A percentile compares a stretch with the other conserved stretches of the same genome.
Conservation (phyloP, 2,888 invertebrate genomes). For the Horisme vitalbata region DNA sequence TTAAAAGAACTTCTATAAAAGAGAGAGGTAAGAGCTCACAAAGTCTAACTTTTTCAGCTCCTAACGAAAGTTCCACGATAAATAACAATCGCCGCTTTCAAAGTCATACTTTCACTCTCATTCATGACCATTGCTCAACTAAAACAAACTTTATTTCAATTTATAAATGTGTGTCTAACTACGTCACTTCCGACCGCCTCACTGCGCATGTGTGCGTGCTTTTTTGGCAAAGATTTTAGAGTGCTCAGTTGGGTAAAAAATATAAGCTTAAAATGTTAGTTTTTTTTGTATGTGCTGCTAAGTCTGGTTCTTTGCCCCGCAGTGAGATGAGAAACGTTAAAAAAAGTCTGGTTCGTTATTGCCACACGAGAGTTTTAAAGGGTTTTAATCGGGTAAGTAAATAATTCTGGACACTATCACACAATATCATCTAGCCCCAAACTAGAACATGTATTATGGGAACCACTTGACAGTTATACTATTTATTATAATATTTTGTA, state of each 20-base stretch:
- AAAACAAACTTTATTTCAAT: conserved; percentile 82
- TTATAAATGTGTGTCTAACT: conserved; percentile 64
- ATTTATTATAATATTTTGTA: too few relatives aligned
- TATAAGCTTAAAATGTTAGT: too few relatives aligned
- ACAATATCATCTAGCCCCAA: too few relatives aligned
- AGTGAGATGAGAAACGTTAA: too few relatives aligned
- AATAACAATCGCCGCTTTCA: conserved; percentile 55
- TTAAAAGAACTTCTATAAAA: not conserved
- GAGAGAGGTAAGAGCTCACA: not conserved
- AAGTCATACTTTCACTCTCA: conserved; percentile 72
- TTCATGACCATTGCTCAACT: conserved; percentile 79
- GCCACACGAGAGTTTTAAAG: too few relatives aligned
- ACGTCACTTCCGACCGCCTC: conserved; percentile 45
- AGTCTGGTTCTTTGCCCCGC: too few relatives aligned
- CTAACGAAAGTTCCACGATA: conserved; percentile 58
- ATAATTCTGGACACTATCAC: too few relatives aligned
- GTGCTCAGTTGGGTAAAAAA: conserved; percentile 5
- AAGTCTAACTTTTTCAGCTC: conserved; percentile 32
- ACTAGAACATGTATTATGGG: too few relatives aligned
- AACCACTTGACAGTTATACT: too few relatives aligned
- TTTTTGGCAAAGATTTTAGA: conserved; percentile 47
- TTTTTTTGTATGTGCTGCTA: too few relatives aligned
- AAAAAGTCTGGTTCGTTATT: too few relatives aligned
- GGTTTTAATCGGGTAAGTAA: too few relatives aligned
- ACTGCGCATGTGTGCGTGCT: conserved; percentile 70